Conservation (phyloP, 2,888 invertebrate genomes). For the Scaptodrosophila latifasciaeformis region DNA sequence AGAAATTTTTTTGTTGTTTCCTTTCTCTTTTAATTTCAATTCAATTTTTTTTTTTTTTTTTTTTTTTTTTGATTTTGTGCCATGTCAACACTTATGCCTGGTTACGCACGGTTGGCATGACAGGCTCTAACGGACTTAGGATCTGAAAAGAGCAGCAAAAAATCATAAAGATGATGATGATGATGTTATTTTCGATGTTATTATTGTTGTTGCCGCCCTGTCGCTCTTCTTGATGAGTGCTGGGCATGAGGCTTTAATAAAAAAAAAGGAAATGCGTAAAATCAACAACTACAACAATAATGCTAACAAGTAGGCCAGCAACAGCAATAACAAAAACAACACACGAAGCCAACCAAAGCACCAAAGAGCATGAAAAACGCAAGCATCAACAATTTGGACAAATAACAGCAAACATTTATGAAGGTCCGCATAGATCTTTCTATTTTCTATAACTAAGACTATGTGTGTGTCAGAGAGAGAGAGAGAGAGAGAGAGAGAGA, state of each 20-base stretch:
- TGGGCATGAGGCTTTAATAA: conserved; percentile 35
- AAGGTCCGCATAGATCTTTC: conserved; percentile 20
- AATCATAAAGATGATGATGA: conserved; percentile 10
- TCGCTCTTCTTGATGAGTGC: conserved; percentile 32
- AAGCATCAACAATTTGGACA: conserved; percentile 68
- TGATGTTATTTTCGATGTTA: conserved; percentile 15
- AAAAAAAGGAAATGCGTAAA: conserved; percentile 36
- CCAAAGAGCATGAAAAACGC: conserved; percentile 52
- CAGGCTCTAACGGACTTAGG: too few species aligned
- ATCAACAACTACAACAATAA: conserved; percentile 36
- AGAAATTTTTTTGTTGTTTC: too few species aligned
- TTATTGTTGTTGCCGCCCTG: conserved; percentile 7
- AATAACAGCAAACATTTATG: conserved; percentile 61
- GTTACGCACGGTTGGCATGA: conserved; percentile 57
- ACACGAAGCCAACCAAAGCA: conserved; percentile 6
- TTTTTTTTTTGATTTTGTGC: conserved; percentile 58
- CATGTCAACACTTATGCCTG: conserved; percentile 68
- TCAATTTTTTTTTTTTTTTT: conserved; percentile 4
- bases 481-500: conserved; percentile 30
- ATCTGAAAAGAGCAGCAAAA: conserved; percentile 10
- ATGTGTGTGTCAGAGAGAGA: conserved; percentile 12
- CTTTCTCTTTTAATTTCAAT: too few species aligned
- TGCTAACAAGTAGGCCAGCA: neutral
- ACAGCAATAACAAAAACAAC: conserved; percentile 19
- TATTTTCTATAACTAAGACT: neutral